Evolutionary conservation across 2,888 invertebrate genomes (phyloP).

Genomic region (Drosophila ustulata): DNA sequence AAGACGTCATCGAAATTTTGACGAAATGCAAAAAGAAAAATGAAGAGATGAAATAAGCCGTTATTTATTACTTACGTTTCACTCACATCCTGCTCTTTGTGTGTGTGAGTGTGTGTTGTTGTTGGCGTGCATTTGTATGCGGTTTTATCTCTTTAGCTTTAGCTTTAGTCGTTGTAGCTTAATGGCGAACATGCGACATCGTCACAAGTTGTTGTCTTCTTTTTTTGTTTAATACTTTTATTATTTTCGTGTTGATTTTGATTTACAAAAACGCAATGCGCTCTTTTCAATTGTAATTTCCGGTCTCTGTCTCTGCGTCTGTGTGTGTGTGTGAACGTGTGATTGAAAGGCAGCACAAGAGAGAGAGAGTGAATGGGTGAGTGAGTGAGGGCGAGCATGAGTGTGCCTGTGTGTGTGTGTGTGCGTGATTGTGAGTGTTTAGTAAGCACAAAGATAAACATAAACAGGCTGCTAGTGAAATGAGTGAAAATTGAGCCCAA

Average conservation of each 20-base stretch:
- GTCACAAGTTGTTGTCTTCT: constrained; percentile 5
- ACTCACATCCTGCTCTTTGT: constrained; percentile 67
- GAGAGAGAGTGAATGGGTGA: neutral
- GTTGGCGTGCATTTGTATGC: constrained; percentile 10
- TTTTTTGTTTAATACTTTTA: constrained; percentile 1
- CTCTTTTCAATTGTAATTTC: constrained; percentile 80
- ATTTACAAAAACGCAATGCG: constrained; percentile 60
- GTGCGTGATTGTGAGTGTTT: constrained; percentile 30
- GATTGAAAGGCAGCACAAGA: constrained; percentile 1
- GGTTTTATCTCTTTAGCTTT: constrained; percentile 23
- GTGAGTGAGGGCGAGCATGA: constrained; percentile 10
- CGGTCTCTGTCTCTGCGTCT: constrained; percentile 72
- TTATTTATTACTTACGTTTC: constrained; percentile 48
- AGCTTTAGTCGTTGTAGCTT: neutral
- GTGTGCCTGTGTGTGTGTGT: constrained; percentile 12
- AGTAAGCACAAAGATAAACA: constrained; percentile 42
- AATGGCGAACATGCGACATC: constrained; percentile 21
- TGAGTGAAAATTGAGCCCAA: constrained; percentile 42
- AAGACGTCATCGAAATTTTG: constrained; percentile 18
- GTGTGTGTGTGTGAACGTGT: constrained; percentile 14
- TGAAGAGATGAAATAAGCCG: constrained; percentile 34
- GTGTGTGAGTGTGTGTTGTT: constrained; percentile 7
- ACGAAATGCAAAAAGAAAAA: constrained; percentile 22
- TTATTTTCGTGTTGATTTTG: constrained; percentile 56
- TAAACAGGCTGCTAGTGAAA: constrained; percentile 45